These are phyloP conservation scores for Lagodon rhomboides DNA, from an alignment of 2,797 vertebrate genomes.

Conservation along the genomic window DNA sequence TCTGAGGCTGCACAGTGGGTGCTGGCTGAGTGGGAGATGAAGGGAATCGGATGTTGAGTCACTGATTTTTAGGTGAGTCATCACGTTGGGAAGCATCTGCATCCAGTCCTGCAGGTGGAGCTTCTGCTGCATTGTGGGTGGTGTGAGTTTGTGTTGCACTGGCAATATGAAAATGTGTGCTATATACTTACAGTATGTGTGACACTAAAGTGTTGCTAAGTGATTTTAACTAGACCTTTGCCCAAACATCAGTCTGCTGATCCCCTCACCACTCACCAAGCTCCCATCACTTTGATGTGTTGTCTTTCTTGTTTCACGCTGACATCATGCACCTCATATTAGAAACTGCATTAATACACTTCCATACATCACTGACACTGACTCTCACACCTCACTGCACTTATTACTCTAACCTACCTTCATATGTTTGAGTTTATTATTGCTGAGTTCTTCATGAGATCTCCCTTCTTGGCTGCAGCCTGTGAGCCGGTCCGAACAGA, in stretches of 20 bases:
- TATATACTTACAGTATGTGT: too few relatives aligned
- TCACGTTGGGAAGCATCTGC: slow-evolving; percentile 1
- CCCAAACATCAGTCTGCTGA: not conserved
- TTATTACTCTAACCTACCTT: not conserved
- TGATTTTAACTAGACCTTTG: not conserved
- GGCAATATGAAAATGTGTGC: not conserved
- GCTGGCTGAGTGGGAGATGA: slow-evolving; percentile 27
- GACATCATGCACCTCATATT: not conserved
- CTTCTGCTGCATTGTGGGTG: not conserved
- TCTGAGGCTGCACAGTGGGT: slow-evolving; percentile 26
- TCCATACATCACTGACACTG: not conserved
- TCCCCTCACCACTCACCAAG: not conserved
- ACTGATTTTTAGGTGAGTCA: slow-evolving; percentile 32
- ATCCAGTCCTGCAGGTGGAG: slow-evolving; percentile 10
- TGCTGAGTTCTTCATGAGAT: not conserved
- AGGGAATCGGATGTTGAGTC: slow-evolving; percentile 27
- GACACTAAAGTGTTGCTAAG: not conserved
- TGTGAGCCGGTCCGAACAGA: not conserved
- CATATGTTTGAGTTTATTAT: not conserved
- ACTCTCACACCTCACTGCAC: not conserved
- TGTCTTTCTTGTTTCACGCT: not conserved
- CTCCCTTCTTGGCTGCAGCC: not conserved
- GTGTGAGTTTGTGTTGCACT: not conserved
- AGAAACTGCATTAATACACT: not conserved
- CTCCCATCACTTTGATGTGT: not conserved